Evolutionary conservation across 2,797 vertebrate species (phyloP).

Genomic region (Miichthys miiuy): DNA sequence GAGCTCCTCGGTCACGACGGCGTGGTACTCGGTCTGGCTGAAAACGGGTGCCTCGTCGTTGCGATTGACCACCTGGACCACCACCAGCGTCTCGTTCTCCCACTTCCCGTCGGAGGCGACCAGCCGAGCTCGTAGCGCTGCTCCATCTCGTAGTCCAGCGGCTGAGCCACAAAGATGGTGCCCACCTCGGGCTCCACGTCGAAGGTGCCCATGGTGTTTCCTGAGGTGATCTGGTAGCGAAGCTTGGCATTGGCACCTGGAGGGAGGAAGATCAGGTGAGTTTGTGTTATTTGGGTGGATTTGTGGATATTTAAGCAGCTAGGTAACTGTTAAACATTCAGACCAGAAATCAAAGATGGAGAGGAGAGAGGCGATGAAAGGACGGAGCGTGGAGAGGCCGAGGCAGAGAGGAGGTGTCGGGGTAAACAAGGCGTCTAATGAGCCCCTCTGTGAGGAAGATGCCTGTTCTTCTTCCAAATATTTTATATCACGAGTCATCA

Average conservation of each 20-base stretch:
- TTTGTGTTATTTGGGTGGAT: not conserved
- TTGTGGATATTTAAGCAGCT: too few species aligned
- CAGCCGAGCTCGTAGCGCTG: conserved; percentile 87
- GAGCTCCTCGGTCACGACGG: conserved; percentile 87
- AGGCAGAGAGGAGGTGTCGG: too few species aligned
- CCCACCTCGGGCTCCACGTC: conserved; percentile 92
- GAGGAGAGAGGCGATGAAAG: too few species aligned
- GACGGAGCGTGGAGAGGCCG: too few species aligned
- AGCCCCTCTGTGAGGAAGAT: too few species aligned
- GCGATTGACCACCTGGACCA: conserved; percentile 88
- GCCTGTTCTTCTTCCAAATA: too few species aligned
- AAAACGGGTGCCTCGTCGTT: conserved; percentile 93
- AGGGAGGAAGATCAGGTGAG: conserved; percentile 6
- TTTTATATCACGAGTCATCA: too few species aligned
- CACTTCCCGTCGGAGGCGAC: conserved; percentile 94
- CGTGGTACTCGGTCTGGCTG: conserved; percentile 87
- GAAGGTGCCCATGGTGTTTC: conserved; percentile 89
- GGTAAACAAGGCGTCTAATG: too few species aligned
- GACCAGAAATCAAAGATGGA: too few species aligned
- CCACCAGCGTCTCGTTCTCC: conserved; percentile 90
- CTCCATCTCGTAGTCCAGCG: conserved; percentile 90
- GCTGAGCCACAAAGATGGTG: conserved; percentile 88
- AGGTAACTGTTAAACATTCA: too few species aligned
- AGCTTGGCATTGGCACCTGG: conserved; percentile 90
- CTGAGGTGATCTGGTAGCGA: conserved; percentile 92